phyloP scores from a whole-genome alignment of 2,113 vertebrate genomes.

The Malurus elegans region DNA sequence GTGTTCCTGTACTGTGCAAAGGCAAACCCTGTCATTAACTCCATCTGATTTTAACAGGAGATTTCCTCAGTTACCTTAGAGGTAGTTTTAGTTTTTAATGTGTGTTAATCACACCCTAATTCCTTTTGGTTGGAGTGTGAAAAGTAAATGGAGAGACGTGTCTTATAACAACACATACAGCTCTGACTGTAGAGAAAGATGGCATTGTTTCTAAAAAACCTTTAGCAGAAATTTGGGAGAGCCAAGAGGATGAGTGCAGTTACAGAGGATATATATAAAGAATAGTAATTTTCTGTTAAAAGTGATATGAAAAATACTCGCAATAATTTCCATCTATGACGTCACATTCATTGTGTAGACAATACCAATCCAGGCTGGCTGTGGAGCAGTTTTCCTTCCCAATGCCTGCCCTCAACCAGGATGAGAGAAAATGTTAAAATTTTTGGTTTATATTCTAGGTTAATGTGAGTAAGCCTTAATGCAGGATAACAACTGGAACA shows the following conservation, averaged over 20 bases:
- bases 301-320: background rate
- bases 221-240: background rate
- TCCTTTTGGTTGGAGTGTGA: background rate
- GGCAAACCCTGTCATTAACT: background rate
- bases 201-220: background rate
- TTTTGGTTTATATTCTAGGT: background rate
- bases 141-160: background rate
- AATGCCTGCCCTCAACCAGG: background rate
- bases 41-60: background rate
- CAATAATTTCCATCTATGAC: background rate
- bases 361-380: background rate
- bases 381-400: background rate
- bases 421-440: background rate
- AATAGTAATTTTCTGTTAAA: background rate
- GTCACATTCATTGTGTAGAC: background rate
- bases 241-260: background rate
- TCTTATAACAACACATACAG: rapidly evolving
- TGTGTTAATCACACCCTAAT: background rate
- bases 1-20: background rate
- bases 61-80: background rate
- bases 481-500: background rate
- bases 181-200: background rate
- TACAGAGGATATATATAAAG: background rate
- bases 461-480: background rate
- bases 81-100: background rate